Evolutionary conservation across 2,888 invertebrate genomes (phyloP).

Genomic region (Chloromyia formosa): DNA sequence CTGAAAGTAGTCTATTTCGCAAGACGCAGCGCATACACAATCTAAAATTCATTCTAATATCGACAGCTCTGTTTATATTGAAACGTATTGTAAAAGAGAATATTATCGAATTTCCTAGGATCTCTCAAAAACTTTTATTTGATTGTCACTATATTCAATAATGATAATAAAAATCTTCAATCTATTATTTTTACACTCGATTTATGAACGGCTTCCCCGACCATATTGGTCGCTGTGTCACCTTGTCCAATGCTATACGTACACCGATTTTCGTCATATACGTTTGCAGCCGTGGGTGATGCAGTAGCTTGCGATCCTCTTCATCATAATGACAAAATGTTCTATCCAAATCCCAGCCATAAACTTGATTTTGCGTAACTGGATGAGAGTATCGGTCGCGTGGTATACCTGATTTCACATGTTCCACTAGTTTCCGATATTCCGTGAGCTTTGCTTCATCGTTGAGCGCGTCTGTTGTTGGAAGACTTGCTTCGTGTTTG

Average conservation of each 20-base stretch:
- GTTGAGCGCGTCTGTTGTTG: too few relatives aligned
- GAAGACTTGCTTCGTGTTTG: neutral
- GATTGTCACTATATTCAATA: too few relatives aligned
- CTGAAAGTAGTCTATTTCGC: too few relatives aligned
- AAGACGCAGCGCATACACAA: too few relatives aligned
- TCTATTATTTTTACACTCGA: neutral
- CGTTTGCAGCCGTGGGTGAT: slow-evolving; percentile 1
- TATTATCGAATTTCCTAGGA: too few relatives aligned
- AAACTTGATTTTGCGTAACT: slow-evolving; percentile 42
- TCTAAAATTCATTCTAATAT: too few relatives aligned
- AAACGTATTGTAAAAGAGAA: too few relatives aligned
- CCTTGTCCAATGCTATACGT: slow-evolving; percentile 23
- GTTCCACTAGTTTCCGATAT: slow-evolving; percentile 18
- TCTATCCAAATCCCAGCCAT: slow-evolving; percentile 34
- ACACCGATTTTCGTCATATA: neutral
- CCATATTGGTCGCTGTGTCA: slow-evolving; percentile 18
- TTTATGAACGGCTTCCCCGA: slow-evolving; percentile 29
- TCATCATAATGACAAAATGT: neutral
- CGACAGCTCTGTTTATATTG: too few relatives aligned
- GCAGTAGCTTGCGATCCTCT: neutral
- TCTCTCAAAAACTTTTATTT: too few relatives aligned
- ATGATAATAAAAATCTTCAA: too few relatives aligned
- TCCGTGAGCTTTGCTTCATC: neutral
- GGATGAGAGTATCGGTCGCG: slow-evolving; percentile 1
- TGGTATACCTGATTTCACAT: neutral